phyloP scores from a whole-genome alignment of 1,140 invertebrate genomes.

The Drosophila kanapiae region DNA sequence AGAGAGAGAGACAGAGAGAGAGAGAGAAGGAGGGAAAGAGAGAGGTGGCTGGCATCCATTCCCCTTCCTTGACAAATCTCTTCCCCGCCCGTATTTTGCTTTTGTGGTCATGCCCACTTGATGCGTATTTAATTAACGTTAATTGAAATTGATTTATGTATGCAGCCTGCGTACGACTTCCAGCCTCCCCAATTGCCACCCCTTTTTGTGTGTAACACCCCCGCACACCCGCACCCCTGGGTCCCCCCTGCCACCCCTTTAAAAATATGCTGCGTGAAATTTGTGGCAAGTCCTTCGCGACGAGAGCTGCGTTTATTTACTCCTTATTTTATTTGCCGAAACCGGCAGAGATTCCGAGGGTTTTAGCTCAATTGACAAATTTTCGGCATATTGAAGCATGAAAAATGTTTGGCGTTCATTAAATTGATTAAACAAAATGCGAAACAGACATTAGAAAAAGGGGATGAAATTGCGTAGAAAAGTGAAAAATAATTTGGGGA shows the following conservation, averaged over 20 bases:
- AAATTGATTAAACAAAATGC: slow-evolving; percentile 65
- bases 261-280: slow-evolving; percentile 66
- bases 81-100: slow-evolving; percentile 31
- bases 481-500: slow-evolving; percentile 13
- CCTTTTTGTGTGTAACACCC: background rate
- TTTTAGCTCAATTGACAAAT: slow-evolving; percentile 48
- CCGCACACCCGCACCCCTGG: too few relatives aligned
- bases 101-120: slow-evolving; percentile 81
- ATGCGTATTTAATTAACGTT: slow-evolving; percentile 84
- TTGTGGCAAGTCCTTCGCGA: slow-evolving; percentile 50
- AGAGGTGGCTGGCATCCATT: too few relatives aligned
- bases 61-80: too few relatives aligned
- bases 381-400: slow-evolving; percentile 69
- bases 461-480: background rate
- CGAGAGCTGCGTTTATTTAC: slow-evolving; percentile 7
- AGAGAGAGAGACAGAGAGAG: too few relatives aligned
- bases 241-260: background rate
- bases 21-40: too few relatives aligned
- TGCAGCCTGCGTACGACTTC: slow-evolving; percentile 67
- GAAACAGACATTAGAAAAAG: slow-evolving; percentile 13
- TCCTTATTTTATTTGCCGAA: slow-evolving; percentile 9
- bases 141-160: slow-evolving; percentile 84
- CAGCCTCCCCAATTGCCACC: background rate
- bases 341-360: slow-evolving; percentile 3
- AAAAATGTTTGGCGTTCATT: slow-evolving; percentile 48